A percentile compares a stretch with the other conserved stretches of the same genome.
Evolutionary conservation across 2,888 invertebrate species (phyloP).

Genomic region (Scaptomyza parva): DNA sequence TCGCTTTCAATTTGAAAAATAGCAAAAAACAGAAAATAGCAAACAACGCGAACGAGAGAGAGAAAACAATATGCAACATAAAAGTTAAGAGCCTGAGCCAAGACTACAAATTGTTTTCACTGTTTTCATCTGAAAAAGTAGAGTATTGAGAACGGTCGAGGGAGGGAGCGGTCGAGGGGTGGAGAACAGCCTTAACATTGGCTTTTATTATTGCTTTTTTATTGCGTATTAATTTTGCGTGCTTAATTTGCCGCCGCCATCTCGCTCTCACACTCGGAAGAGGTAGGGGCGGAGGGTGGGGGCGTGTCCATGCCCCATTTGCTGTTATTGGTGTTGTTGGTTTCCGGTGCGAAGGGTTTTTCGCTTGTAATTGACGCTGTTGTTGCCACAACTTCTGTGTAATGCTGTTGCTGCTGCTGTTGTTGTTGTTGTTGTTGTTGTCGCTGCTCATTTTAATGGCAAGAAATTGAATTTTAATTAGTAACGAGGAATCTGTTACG

Average conservation of each 20-base stretch:
- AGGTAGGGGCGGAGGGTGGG: slow-evolving; percentile 2
- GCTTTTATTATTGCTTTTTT: slow-evolving; percentile 79
- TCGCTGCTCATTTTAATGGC: slow-evolving; percentile 75
- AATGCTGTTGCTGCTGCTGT: slow-evolving; percentile 8
- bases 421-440: slow-evolving; percentile 12
- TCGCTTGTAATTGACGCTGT: slow-evolving; percentile 72
- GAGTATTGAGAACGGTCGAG: too few species aligned
- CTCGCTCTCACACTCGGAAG: slow-evolving; percentile 12
- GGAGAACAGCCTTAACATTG: slow-evolving; percentile 30
- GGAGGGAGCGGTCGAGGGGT: not conserved
- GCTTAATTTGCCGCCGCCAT: slow-evolving; percentile 70
- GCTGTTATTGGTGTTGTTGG: slow-evolving; percentile 32
- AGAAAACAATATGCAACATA: slow-evolving; percentile 20
- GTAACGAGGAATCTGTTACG: slow-evolving; percentile 81
- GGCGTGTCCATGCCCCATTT: slow-evolving; percentile 51
- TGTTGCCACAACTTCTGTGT: slow-evolving; percentile 30
- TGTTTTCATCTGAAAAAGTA: too few species aligned
- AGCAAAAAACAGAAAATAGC: slow-evolving; percentile 28
- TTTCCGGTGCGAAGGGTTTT: slow-evolving; percentile 66
- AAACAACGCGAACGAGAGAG: not conserved
- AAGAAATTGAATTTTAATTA: slow-evolving; percentile 81
- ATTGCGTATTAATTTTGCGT: slow-evolving; percentile 81
- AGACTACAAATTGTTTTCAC: slow-evolving; percentile 72
- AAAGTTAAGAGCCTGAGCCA: slow-evolving; percentile 44
- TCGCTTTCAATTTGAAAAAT: slow-evolving; percentile 41